These are phyloP conservation scores for Haliaeetus leucogaster DNA, from an alignment of 2,113 vertebrate genomes.

Conservation along the genomic window DNA sequence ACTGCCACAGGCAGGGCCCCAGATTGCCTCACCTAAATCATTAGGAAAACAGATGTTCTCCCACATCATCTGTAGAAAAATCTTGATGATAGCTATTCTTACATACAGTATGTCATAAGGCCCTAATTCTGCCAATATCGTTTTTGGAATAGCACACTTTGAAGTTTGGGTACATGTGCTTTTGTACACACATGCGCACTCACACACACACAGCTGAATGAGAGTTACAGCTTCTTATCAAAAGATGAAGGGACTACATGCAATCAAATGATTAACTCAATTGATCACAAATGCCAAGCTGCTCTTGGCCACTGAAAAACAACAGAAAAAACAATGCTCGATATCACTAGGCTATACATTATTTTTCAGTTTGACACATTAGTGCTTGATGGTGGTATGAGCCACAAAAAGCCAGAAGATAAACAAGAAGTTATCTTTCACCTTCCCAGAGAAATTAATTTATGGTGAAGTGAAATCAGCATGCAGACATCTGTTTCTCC, in stretches of 20 bases:
- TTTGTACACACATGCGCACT: background rate
- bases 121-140: background rate
- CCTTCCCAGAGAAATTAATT: background rate
- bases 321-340: accelerated
- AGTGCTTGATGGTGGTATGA: background rate
- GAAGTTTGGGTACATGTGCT: background rate
- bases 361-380: background rate
- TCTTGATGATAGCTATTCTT: background rate
- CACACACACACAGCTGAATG: background rate
- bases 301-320: background rate
- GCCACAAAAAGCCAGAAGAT: background rate
- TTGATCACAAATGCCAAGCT: background rate
- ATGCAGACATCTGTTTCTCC: background rate
- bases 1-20: background rate
- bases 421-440: background rate
- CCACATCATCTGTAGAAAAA: background rate
- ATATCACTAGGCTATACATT: background rate
- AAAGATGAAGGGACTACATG: background rate
- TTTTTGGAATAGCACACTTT: background rate
- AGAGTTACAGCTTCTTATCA: background rate
- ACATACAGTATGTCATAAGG: background rate
- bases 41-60: background rate
- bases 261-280: background rate
- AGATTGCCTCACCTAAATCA: background rate
- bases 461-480: background rate